phyloP scores from a whole-genome alignment of 2,888 invertebrate species.

The Galerucella calmariensis region DNA sequence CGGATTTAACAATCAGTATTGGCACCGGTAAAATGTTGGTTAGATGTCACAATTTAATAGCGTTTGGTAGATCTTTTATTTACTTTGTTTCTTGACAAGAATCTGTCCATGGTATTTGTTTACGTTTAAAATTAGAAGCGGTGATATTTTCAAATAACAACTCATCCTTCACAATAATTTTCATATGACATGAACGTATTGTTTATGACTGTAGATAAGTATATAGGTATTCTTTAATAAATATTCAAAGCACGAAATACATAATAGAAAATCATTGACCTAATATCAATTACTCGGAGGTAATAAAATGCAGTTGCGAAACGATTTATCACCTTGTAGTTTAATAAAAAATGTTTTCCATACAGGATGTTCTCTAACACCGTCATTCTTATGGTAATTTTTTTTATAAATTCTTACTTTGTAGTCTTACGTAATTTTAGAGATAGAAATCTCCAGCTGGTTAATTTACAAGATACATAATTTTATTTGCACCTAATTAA shows the following conservation, averaged over 20 bases:
- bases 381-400: conserved; percentile 6
- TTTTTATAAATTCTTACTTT: not conserved
- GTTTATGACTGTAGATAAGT: conserved; percentile 9
- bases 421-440: not conserved
- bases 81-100: too few species aligned
- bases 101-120: not conserved
- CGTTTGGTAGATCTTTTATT: too few species aligned
- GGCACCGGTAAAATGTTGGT: too few species aligned
- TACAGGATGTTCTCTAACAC: conserved; percentile 20
- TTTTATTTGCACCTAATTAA: too few species aligned
- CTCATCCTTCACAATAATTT: not conserved
- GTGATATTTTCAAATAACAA: not conserved
- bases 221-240: conserved; percentile 24
- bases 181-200: not conserved
- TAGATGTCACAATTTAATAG: too few species aligned
- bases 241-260: conserved; percentile 35
- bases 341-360: conserved; percentile 24
- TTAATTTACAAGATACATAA: not conserved
- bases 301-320: conserved; percentile 27
- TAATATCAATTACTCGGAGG: conserved; percentile 33
- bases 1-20: too few species aligned
- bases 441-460: not conserved
- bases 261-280: conserved; percentile 39
- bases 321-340: conserved; percentile 26
- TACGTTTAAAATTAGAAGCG: not conserved